Base-by-base conservation (phyloP, 37 sponge, comb jelly and placozoan species). In the Chondrilla cf. caribensis region DNA sequence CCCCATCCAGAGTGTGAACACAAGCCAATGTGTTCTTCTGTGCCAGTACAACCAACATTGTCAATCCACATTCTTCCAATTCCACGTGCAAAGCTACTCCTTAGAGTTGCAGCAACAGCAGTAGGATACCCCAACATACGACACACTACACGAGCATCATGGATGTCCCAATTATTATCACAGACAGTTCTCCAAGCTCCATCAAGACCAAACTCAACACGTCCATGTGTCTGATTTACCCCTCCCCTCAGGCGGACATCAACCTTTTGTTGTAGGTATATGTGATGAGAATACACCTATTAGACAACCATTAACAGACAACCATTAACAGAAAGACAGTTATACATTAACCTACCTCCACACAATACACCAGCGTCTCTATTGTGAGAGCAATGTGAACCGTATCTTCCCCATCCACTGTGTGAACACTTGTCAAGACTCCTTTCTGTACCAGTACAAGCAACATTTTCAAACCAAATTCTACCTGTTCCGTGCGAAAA, bases 121-220 rank as follows among this genome's bases (percentile, higher is more conserved):
- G 7, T n/a, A 15, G 25, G 29, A 28, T 62, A 62, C 5, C 64
- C 64, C 64, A 62, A 62, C 29, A 29, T n/a, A 19, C 64, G 25
- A 62, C 64, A 62, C 29, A 62, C 64, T 15, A 62, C 64, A 29
- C 15, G 64, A 62, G 64, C 64, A 62, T 62, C 64, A 19, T 7
- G 29, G 7, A 62, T 6, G 29, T 62, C 64, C 64, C 64, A 62
- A 28, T 28, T 62, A 62, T 62, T 29, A 62, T 15, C 22, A 28
- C 64, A 62, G 8, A 62, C 29, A 7, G 18, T 15, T n/a, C 64
- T 28, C 64, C 64, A 62, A 15, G 5, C 29, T 62, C 64, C 64
- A 62, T 62, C 22, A 4, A 29, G 22, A 4, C 25, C 29, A 29
- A 62, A 19, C 64, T n/a, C 64, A 62, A 62, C 64, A 62, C 8